Conservation (phyloP, 1,140 invertebrate species). For the Anthonomus grandis region DNA sequence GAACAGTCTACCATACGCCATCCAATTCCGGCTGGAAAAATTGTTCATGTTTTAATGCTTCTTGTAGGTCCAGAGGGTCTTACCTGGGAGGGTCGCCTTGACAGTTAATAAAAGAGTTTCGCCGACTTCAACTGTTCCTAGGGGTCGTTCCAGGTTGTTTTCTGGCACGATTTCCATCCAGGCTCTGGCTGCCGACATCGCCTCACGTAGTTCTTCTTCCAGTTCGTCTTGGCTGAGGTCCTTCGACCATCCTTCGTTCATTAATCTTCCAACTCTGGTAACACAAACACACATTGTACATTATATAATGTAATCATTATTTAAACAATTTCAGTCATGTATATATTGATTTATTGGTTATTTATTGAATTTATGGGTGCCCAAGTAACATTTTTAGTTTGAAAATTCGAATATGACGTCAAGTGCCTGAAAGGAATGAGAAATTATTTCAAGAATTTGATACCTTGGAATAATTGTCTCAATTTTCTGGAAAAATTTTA, state of each 20-base stretch:
- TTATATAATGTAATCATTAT: no score
- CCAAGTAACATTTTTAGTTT: no score
- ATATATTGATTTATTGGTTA: no score
- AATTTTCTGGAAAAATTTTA: no score
- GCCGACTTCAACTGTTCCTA: constrained; percentile 63
- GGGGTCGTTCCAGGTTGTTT: constrained; percentile 43
- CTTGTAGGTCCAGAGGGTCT: neutral
- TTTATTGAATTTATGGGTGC: no score
- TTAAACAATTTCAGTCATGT: no score
- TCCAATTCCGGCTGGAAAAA: constrained; percentile 59
- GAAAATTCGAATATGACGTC: no score
- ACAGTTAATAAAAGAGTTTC: constrained; percentile 65
- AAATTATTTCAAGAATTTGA: no score
- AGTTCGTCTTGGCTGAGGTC: constrained; percentile 28
- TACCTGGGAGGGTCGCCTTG: constrained; percentile 65
- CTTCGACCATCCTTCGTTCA: constrained; percentile 34
- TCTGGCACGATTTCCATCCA: constrained; percentile 68
- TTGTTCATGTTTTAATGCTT: neutral
- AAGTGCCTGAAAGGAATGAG: no score
- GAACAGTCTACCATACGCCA: constrained; percentile 68
- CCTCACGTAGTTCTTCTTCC: constrained; percentile 36
- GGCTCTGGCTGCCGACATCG: constrained; percentile 54
- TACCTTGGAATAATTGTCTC: no score
- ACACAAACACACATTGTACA: neutral
- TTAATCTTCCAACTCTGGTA: constrained; percentile 38